Conservation (phyloP, 2,888 invertebrate genomes). For the Syrphus vitripennis region DNA sequence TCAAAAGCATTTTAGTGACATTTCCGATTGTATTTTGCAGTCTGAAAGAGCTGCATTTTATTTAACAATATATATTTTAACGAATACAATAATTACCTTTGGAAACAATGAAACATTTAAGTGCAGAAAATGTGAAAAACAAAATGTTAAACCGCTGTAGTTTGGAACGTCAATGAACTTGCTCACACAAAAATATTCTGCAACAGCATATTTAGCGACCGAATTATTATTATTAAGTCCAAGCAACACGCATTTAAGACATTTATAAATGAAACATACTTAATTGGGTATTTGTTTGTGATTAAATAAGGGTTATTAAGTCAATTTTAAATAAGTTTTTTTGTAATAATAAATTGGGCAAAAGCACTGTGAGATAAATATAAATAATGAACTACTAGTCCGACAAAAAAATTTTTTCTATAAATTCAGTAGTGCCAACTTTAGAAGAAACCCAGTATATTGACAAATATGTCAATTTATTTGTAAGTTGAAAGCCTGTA, state of each 20-base stretch:
- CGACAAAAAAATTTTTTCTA: slow-evolving; percentile 67
- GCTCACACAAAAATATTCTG: slow-evolving; percentile 32
- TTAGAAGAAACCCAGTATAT: slow-evolving; percentile 52
- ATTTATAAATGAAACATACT: slow-evolving; percentile 45
- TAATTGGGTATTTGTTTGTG: slow-evolving; percentile 36
- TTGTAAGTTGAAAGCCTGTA: slow-evolving; percentile 61
- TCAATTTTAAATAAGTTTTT: slow-evolving; percentile 50
- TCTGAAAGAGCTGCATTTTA: slow-evolving; percentile 54
- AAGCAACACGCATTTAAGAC: slow-evolving; percentile 24
- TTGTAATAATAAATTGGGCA: slow-evolving; percentile 48
- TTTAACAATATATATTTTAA: slow-evolving; percentile 38
- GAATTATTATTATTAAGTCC: slow-evolving; percentile 27
- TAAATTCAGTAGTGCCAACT: slow-evolving; percentile 59
- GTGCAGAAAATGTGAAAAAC: slow-evolving; percentile 61
- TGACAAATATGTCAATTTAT: slow-evolving; percentile 69
- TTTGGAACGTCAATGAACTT: slow-evolving; percentile 69
- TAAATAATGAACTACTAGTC: slow-evolving; percentile 71
- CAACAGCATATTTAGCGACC: slow-evolving; percentile 61
- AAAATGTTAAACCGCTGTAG: slow-evolving; percentile 66
- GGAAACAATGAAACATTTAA: slow-evolving; percentile 51
- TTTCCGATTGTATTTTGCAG: background rate
- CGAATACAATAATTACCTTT: slow-evolving; percentile 61
- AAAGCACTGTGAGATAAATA: slow-evolving; percentile 69
- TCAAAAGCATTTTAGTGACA: slow-evolving; percentile 21
- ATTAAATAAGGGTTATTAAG: slow-evolving; percentile 45